Conservation (phyloP, 1,140 invertebrate species). For the Daktulosphaira vitifoliae region DNA sequence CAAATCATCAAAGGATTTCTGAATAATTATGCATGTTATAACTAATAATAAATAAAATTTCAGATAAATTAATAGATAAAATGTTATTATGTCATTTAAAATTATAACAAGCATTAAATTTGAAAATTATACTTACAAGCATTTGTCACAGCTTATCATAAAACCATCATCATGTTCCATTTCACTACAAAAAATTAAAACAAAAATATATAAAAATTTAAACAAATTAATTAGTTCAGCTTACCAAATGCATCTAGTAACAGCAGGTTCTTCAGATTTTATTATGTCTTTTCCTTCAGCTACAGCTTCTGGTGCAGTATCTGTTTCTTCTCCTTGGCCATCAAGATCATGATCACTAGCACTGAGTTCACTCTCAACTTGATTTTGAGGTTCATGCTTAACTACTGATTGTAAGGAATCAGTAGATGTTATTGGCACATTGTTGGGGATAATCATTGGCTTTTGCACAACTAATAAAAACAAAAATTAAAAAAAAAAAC, state of each 20-base stretch:
- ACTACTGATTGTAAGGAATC: conserved; percentile 12
- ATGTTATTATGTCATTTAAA: no score
- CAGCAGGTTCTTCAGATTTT: conserved; percentile 37
- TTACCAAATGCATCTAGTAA: conserved; percentile 82
- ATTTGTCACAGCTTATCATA: conserved; percentile 93
- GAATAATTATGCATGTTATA: no score
- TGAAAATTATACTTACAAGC: conserved; percentile 54
- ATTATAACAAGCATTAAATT: no score
- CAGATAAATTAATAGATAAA: no score
- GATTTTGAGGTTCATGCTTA: conserved; percentile 41
- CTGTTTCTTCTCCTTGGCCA: conserved; percentile 72
- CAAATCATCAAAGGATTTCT: no score
- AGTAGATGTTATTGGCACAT: conserved; percentile 1
- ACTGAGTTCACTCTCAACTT: conserved; percentile 56
- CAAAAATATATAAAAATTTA: conserved; percentile 10
- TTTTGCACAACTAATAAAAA: conserved; percentile 8
- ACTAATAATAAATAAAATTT: no score
- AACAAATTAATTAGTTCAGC: conserved; percentile 20
- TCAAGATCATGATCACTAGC: conserved; percentile 50
- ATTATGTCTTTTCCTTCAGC: conserved; percentile 60
- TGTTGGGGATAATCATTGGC: conserved; percentile 9
- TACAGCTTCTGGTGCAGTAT: conserved; percentile 75
- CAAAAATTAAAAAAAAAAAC: not conserved
- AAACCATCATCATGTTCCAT: conserved; percentile 94
- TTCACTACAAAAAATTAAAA: conserved; percentile 51